Percentiles rank a stretch among this genome's conserved stretches.
These are phyloP conservation scores for Trichopria drosophilae DNA, from an alignment of 2,888 invertebrate genomes.

Conservation along the genomic window DNA sequence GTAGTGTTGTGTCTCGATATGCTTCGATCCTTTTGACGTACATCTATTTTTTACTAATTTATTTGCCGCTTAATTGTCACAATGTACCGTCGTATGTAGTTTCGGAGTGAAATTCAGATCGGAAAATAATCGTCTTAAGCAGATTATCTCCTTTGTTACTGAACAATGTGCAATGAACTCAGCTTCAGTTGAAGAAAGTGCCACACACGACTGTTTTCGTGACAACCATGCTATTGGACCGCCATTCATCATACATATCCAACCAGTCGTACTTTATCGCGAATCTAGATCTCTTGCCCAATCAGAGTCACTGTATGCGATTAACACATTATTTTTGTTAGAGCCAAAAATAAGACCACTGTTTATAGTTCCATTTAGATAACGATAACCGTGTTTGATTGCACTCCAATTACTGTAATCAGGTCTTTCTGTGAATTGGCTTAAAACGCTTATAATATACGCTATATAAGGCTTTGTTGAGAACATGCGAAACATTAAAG, in stretches of 20 bases:
- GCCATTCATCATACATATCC: conserved; percentile 8
- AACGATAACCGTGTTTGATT: conserved; percentile 7
- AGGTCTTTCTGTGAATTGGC: conserved; percentile 9
- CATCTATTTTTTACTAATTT: conserved; percentile 13
- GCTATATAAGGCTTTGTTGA: conserved; percentile 19
- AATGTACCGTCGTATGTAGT: conserved; percentile 3
- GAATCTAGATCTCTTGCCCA: conserved; percentile 15
- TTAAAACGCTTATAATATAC: conserved; percentile 13
- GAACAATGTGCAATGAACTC: conserved; percentile 22
- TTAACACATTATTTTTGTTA: background rate
- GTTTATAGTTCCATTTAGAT: conserved; percentile 12
- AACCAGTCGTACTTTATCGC: conserved; percentile 24
- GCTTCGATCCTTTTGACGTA: conserved; percentile 19
- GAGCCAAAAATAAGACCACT: conserved; percentile 9
- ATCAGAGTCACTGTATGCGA: conserved; percentile 16
- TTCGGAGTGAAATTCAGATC: background rate
- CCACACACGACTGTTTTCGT: conserved; percentile 15
- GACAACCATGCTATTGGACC: conserved; percentile 21
- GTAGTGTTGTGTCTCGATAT: conserved; percentile 20
- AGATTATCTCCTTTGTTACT: conserved; percentile 21
- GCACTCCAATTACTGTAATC: conserved; percentile 17
- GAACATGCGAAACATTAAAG: conserved; percentile 19
- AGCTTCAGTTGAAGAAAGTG: conserved; percentile 21
- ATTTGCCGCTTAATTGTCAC: conserved; percentile 24
- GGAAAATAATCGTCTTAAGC: conserved; percentile 14